Base-by-base conservation (phyloP, 2,113 vertebrate species). In the Callopanchax toddi region DNA sequence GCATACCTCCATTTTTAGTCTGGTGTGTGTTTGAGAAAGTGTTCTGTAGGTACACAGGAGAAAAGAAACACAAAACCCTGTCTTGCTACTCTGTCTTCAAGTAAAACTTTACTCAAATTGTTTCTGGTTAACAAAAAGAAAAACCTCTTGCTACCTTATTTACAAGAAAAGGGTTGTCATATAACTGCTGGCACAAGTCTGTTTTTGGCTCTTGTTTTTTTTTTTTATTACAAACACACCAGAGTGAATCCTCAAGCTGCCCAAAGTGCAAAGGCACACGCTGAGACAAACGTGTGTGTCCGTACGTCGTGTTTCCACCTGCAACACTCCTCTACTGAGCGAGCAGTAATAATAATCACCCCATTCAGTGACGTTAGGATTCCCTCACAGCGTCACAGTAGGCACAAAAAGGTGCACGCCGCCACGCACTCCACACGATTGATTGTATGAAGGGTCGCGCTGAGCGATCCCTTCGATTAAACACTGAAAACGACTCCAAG, bases 221-320 rank as follows among this genome's bases (percentile, higher is more conserved):
- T 65, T 52, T 32, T 50, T 21, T 42, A 71, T 37, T 37, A 11
- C 11, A 11, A 67, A 70, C 81, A 70, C 81, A 78, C 39, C 61
- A 74, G 67, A 67, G 81, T 64, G 53, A 79, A 80, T 67, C 75
- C 21, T 58, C 34, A 25, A 86, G 84, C 85, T 86, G 78, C 81
- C 84, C 58, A 64, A 81, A 86, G 86, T 86, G 84, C 83, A 84
- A 87, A 87, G 84, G 86, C 86, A 89, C 84, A 52, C 42, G 48
- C 55, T 74, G 75, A 78, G 79, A 78, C 54, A 67, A 85, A 81
- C 51, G 48, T 46, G 65, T 46, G 65, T 65, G 62, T 81, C 74
- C 23, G 43, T 55, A 74, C 60, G 64, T 69, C 58, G 54, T 44
- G 48, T 44, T 20, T 50, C 71, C 52, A 34, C 48, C n/a, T 18